Evolutionary conservation across 2,888 invertebrate genomes (phyloP).

Genomic region (Lasioglossum calceatum): DNA sequence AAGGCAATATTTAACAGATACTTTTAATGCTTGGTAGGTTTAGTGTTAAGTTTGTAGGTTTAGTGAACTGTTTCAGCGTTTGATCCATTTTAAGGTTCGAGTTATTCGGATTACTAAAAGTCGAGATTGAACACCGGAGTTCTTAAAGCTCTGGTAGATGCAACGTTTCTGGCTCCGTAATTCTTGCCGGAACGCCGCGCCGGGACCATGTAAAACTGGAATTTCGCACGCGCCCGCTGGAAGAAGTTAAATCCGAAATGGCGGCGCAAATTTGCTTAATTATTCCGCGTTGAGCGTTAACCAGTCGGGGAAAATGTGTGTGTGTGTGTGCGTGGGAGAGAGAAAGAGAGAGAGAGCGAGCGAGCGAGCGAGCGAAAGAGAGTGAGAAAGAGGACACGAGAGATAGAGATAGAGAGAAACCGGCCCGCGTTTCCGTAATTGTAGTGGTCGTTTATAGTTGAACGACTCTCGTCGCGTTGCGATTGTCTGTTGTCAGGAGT

Average conservation of each 20-base stretch:
- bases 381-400: conserved; percentile 21
- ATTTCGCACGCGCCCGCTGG: conserved; percentile 19
- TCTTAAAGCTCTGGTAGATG: background rate
- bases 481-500: conserved; percentile 76
- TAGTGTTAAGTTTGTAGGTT: no score
- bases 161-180: conserved; percentile 13
- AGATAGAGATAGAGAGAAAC: conserved; percentile 34
- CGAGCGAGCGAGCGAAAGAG: conserved; percentile 34
- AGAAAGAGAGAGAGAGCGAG: conserved; percentile 20
- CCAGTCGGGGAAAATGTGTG: conserved; percentile 56
- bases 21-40: no score
- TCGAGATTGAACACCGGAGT: background rate
- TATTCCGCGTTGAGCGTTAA: conserved; percentile 69
- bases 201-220: conserved; percentile 9
- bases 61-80: background rate
- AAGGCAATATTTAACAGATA: no score
- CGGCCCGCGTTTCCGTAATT: conserved; percentile 75
- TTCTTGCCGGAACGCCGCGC: conserved; percentile 24
- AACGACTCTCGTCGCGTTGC: conserved; percentile 78
- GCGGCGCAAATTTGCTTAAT: conserved; percentile 74
- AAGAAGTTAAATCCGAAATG: conserved; percentile 63
- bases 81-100: background rate
- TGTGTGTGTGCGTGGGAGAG: background rate
- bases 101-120: background rate
- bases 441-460: conserved; percentile 83